phyloP scores from a whole-genome alignment of 2,113 vertebrate species.

The Donacobius atricapilla region DNA sequence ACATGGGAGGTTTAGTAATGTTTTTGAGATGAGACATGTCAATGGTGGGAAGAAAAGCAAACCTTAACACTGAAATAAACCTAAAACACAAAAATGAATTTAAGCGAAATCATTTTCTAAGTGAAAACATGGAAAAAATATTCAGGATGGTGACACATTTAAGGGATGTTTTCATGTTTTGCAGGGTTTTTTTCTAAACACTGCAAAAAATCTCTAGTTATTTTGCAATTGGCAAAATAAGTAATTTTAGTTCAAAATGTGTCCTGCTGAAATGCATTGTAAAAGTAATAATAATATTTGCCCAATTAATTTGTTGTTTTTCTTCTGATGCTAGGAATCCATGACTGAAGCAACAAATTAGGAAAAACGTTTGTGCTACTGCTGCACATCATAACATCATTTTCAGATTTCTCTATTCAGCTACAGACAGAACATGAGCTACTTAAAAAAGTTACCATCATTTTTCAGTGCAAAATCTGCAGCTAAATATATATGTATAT shows the following conservation, averaged over 20 bases:
- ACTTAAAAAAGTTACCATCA: neutral
- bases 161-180: neutral
- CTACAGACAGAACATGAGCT: neutral
- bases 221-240: neutral
- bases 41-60: neutral
- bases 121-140: neutral
- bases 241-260: neutral
- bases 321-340: neutral
- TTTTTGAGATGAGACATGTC: neutral
- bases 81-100: neutral
- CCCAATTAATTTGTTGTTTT: neutral
- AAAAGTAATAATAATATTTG: neutral
- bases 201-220: neutral
- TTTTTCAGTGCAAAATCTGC: neutral
- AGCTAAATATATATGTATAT: neutral
- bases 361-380: neutral
- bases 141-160: neutral
- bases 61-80: neutral
- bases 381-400: neutral
- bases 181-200: neutral
- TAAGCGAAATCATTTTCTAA: neutral
- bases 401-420: neutral
- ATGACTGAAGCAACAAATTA: neutral
- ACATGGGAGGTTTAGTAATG: neutral
- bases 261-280: neutral